phyloP scores from a whole-genome alignment of 2,797 vertebrate species.

The Rhodeus uyekii region DNA sequence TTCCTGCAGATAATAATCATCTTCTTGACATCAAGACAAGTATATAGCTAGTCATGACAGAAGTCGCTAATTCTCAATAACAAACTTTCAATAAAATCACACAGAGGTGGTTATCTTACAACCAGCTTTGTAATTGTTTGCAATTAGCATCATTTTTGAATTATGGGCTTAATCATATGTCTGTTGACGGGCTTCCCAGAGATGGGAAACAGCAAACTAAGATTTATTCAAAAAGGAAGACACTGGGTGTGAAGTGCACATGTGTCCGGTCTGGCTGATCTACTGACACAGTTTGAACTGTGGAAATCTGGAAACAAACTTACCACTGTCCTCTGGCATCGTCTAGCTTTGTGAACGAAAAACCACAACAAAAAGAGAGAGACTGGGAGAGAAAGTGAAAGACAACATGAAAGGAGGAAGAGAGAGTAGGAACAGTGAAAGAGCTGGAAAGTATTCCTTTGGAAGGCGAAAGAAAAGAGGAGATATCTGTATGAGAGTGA shows the following conservation, averaged over 20 bases:
- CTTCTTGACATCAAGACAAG: background rate
- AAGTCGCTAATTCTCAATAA: background rate
- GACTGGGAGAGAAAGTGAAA: background rate
- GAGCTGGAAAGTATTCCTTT: background rate
- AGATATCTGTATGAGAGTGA: slow-evolving; percentile 59
- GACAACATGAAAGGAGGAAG: background rate
- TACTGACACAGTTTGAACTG: slow-evolving; percentile 5
- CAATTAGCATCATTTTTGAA: background rate
- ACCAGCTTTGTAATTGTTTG: background rate
- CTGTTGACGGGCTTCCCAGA: background rate
- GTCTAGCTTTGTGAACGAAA: slow-evolving; percentile 4
- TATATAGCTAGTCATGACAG: background rate
- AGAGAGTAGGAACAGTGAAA: slow-evolving; percentile 21
- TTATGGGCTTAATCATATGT: background rate
- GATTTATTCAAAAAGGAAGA: slow-evolving; percentile 11
- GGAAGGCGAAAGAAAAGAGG: slow-evolving; percentile 21
- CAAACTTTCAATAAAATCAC: background rate
- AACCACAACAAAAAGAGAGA: slow-evolving; percentile 6
- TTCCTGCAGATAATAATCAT: background rate
- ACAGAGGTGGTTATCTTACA: background rate
- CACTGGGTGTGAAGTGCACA: slow-evolving; percentile 6
- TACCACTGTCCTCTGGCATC: slow-evolving; percentile 7
- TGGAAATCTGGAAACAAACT: slow-evolving; percentile 21
- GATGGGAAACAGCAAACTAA: no score
- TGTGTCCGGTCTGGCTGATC: background rate